These are phyloP conservation scores for Schizothorax lantsangensis DNA, from an alignment of 2,797 vertebrate species.

Conservation along the genomic window DNA sequence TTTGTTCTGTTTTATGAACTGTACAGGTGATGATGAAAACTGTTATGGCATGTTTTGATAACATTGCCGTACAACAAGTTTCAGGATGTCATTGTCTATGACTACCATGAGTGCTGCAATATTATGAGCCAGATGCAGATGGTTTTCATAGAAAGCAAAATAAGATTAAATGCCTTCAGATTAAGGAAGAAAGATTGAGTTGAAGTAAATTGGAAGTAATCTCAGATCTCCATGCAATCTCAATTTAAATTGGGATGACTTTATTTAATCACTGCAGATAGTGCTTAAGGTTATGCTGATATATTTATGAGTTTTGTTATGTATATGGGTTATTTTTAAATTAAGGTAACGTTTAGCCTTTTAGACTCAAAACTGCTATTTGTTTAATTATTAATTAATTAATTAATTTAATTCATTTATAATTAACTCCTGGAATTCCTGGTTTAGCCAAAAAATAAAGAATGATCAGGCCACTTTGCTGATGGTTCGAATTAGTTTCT, in stretches of 20 bases:
- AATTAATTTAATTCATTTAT: neutral
- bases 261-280: neutral
- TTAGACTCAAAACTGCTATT: neutral
- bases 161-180: neutral
- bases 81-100: neutral
- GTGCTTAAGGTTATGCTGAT: neutral
- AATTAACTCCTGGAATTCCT: neutral
- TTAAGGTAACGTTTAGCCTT: too few species aligned
- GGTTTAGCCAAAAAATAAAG: neutral
- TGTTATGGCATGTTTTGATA: neutral
- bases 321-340: too few species aligned
- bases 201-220: neutral
- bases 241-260: neutral
- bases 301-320: too few species aligned
- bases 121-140: neutral
- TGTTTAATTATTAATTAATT: neutral
- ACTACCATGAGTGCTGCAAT: constrained; percentile 21
- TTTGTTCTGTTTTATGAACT: neutral
- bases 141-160: constrained; percentile 3
- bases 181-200: neutral
- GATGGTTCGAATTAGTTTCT: neutral
- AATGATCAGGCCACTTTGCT: neutral
- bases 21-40: neutral
- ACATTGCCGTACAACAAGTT: neutral
- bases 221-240: neutral